Evolutionary conservation across 2,113 vertebrate genomes (phyloP), one percentile per base, ranked within the genome.

Genomic region (Scartelaos histophorus): DNA sequence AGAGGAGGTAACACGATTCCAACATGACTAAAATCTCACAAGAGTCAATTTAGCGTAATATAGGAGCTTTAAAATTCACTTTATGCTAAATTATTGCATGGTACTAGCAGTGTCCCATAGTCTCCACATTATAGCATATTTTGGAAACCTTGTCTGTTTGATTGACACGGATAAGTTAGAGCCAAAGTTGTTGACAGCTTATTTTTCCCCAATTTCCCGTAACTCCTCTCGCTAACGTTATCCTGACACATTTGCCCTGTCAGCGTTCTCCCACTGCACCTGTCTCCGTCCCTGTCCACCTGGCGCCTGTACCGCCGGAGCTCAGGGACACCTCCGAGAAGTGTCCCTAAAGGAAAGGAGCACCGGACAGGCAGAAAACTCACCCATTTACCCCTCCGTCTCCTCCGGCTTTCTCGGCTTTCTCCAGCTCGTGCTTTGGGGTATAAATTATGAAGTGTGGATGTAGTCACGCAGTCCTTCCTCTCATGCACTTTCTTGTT

Each of bases 381-480:
- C 86, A 76, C 81, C 81, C 75, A 78, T 86, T 88, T 85, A 74
- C 84, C 17, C 61, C 83, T 88, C 79, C 81, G 80, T 87, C 78
- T 88, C 87, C 29, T 62, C 29, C 4, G 29, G 29, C 29, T 29
- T 29, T 29, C 29, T 29, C 70, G 69, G 69, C 77, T 78, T 68
- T 85, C 85, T 88, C 54, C 75, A 70, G 80, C 83, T 84, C 91
- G 76, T 83, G 87, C 75, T 87, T 85, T 74, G 57, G 72, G 87
- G 70, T 91, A 88, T 91, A 76, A 91, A 90, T 92, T 87, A 91
- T 91, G 69, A 82, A 91, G 85, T 84, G 78, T 76, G 79, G 80
- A 76, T 88, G 24, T 74, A 83, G 84, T 88, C 90, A 87, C 73
- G 74, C 76, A 85, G 75, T 47, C 70, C 68, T 68, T 43, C 38